Conservation (phyloP, 2,888 invertebrate species). For the Erebia epiphron region DNA sequence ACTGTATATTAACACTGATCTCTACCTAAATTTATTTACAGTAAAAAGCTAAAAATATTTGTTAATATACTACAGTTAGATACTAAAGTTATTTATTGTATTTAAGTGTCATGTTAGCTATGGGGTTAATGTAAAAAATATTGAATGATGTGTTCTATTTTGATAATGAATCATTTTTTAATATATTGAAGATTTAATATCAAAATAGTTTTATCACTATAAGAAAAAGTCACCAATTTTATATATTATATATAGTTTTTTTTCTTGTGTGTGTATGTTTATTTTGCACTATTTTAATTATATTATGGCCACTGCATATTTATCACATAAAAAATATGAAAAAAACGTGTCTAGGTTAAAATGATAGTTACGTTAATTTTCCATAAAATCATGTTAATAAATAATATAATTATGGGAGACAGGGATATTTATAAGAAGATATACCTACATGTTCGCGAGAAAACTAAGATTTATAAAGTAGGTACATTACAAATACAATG, state of each 20-base stretch:
- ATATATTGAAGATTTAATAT: not conserved
- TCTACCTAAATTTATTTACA: slow-evolving; percentile 71
- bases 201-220: not conserved
- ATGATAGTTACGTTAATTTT: not conserved
- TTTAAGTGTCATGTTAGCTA: slow-evolving; percentile 31
- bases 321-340: slow-evolving; percentile 4
- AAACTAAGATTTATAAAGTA: too few species aligned
- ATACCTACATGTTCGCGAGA: too few species aligned
- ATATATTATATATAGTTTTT: not conserved
- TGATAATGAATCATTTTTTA: not conserved
- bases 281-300: not conserved
- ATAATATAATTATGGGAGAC: not conserved
- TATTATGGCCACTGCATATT: slow-evolving; percentile 72
- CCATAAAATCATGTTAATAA: not conserved
- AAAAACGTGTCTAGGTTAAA: not conserved
- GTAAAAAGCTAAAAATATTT: slow-evolving; percentile 67
- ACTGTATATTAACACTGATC: slow-evolving; percentile 72
- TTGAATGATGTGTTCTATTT: not conserved
- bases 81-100: slow-evolving; percentile 40
- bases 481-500: too few species aligned
- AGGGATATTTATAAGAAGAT: too few species aligned
- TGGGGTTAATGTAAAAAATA: slow-evolving; percentile 16
- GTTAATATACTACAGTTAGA: slow-evolving; percentile 60
- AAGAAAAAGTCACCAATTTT: slow-evolving; percentile 3
- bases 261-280: slow-evolving; percentile 2